Conservation (phyloP, 2,797 vertebrate genomes). For the Prionace glauca region DNA sequence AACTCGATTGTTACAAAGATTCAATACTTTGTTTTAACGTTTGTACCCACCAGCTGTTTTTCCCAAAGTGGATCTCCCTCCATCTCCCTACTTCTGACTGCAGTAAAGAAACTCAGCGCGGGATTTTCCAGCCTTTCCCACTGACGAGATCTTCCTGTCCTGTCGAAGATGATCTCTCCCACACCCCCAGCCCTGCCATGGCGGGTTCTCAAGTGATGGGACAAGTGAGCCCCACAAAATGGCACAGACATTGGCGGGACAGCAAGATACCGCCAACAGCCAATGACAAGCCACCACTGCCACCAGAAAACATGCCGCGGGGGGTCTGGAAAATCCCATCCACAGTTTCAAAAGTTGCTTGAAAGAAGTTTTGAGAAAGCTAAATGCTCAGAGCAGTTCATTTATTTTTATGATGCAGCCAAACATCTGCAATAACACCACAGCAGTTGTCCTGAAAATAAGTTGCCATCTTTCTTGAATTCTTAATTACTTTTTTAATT, state of each 20-base stretch:
- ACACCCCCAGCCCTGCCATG: too few species aligned
- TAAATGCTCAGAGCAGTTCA: slow-evolving; percentile 17
- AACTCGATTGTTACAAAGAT: too few species aligned
- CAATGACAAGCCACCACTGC: too few species aligned
- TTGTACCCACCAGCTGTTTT: background rate
- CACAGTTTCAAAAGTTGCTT: background rate
- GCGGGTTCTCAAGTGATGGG: too few species aligned
- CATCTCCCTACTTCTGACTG: too few species aligned
- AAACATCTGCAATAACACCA: slow-evolving; percentile 5
- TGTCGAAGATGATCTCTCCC: too few species aligned
- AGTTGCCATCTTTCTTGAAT: background rate
- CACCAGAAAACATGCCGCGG: too few species aligned
- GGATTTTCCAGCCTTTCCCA: background rate
- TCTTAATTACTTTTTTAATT: slow-evolving; percentile 18
- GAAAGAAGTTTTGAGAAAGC: background rate
- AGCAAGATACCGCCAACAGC: too few species aligned
- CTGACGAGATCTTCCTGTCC: too few species aligned
- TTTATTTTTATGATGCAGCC: background rate
- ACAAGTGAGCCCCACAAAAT: too few species aligned
- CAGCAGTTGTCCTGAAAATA: slow-evolving; percentile 2
- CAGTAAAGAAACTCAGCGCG: background rate
- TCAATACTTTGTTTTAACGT: background rate
- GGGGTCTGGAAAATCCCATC: too few species aligned
- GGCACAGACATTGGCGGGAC: too few species aligned
- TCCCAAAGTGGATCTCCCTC: background rate